Percentiles rank a stretch among this genome's conserved stretches.
Evolutionary conservation across 2,888 invertebrate species (phyloP).

Genomic region (Heliconius hortense): DNA sequence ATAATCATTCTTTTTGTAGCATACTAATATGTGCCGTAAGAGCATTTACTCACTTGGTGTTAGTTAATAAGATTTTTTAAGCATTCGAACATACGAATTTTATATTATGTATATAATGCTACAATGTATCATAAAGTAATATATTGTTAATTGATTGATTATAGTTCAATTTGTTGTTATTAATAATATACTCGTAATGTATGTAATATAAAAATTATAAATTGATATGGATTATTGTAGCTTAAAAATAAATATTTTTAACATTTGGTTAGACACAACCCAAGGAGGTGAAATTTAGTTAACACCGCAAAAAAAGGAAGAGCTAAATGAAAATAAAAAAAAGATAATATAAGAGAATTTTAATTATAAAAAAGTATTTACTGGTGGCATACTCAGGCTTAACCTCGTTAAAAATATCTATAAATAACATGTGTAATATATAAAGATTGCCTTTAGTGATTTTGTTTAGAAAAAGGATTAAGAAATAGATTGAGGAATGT

Average conservation of each 20-base stretch:
- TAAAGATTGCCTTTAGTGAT: neutral
- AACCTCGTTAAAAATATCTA: neutral
- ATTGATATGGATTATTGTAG: neutral
- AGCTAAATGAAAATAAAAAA: neutral
- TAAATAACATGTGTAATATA: neutral
- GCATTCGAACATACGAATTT: neutral
- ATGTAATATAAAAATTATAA: neutral
- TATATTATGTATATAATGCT: neutral
- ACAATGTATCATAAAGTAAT: neutral
- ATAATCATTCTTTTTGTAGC: neutral
- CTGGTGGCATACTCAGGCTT: neutral
- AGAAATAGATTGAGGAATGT: no score
- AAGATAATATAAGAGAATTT: no score
- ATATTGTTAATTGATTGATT: constrained; percentile 7
- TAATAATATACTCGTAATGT: neutral
- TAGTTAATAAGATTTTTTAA: neutral
- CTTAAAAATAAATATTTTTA: neutral
- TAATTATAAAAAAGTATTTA: neutral
- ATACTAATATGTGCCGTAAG: neutral
- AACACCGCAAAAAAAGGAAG: neutral
- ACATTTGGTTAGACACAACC: no score
- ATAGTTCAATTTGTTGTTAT: neutral
- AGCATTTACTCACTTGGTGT: neutral
- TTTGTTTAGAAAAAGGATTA: neutral
- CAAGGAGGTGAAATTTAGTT: no score